Conservation (phyloP, 1,140 invertebrate genomes). For the Chironomus tepperi region DNA sequence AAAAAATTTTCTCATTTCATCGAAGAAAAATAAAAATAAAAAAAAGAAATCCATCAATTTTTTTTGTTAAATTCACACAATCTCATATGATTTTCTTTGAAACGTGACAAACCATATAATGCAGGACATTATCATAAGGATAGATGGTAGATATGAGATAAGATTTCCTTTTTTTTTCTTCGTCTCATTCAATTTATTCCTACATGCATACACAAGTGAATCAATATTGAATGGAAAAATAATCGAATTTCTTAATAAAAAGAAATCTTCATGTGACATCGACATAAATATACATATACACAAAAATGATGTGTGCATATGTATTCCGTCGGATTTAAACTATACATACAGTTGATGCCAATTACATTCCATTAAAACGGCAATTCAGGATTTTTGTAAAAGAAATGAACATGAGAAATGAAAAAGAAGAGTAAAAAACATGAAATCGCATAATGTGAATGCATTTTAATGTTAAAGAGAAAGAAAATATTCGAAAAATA, state of each 20-base stretch:
- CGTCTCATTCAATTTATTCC: background rate
- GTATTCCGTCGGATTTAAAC: background rate
- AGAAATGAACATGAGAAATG: background rate
- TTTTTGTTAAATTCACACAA: no score
- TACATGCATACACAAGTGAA: background rate
- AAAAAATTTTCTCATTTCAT: no score
- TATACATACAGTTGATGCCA: background rate
- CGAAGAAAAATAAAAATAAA: no score
- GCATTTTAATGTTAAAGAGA: slow-evolving; percentile 3
- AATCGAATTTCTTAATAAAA: background rate
- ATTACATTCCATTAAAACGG: slow-evolving; percentile 10
- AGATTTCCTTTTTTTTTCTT: no score
- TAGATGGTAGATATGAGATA: no score
- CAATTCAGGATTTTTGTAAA: no score
- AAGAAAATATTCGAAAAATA: slow-evolving; percentile 16
- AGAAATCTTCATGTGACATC: no score
- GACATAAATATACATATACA: no score
- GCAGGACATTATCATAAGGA: slow-evolving; percentile 13
- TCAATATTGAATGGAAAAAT: background rate
- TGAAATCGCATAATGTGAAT: slow-evolving; percentile 22
- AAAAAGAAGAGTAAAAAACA: slow-evolving; percentile 1
- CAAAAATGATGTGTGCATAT: no score
- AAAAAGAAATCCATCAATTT: no score
- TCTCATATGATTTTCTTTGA: background rate
- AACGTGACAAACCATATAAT: slow-evolving; percentile 21